phyloP scores from a whole-genome alignment of 2,113 vertebrate genomes.

The Cnemophilus loriae region DNA sequence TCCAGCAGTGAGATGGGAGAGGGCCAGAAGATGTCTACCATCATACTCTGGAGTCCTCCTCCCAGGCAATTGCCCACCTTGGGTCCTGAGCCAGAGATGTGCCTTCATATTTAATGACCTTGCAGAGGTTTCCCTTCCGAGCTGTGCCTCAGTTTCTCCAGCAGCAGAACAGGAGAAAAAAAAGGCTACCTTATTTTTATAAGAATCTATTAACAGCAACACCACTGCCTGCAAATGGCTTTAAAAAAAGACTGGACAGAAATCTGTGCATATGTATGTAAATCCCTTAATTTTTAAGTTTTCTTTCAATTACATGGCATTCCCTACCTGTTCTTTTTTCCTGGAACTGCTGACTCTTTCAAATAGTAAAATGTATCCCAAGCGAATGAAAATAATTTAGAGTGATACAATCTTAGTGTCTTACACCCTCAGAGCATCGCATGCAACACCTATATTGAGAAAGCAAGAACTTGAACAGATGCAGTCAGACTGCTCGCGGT shows the following conservation, averaged over 20 bases:
- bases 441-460: constrained; percentile 45
- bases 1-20: background rate
- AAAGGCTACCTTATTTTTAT: background rate
- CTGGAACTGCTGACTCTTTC: background rate
- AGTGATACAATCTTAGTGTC: constrained; percentile 6
- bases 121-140: background rate
- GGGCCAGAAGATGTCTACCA: background rate
- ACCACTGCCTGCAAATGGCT: background rate
- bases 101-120: background rate
- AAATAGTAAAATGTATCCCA: background rate
- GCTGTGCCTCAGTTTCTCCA: background rate
- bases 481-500: background rate
- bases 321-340: background rate
- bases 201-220: background rate
- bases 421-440: background rate
- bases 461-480: constrained; percentile 37
- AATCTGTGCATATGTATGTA: background rate
- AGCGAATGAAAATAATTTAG: background rate
- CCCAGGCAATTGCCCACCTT: background rate
- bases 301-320: background rate
- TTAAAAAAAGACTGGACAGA: background rate
- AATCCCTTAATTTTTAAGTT: background rate
- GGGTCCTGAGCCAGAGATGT: background rate
- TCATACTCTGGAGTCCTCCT: background rate
- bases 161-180: background rate